Evolutionary conservation across 2,888 invertebrate species (phyloP).

Genomic region (Nemoura dubitans): DNA sequence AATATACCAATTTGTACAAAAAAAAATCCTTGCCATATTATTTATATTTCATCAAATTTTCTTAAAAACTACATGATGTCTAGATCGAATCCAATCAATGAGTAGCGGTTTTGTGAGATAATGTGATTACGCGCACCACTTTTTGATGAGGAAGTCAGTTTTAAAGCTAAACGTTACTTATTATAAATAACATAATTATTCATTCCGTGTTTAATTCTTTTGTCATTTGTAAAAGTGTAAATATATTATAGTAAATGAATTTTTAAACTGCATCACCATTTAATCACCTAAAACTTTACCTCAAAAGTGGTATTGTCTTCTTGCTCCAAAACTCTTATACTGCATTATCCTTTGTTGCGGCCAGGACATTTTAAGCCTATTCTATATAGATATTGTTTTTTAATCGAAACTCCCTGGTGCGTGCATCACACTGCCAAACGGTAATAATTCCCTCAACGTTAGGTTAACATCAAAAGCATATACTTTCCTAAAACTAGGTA

Average conservation of each 20-base stretch:
- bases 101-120: not conserved
- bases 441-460: not conserved
- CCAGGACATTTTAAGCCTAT: too few relatives aligned
- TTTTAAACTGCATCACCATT: not conserved
- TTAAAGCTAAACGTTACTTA: conserved; percentile 44
- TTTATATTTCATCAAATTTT: conserved; percentile 7
- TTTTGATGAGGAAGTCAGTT: not conserved
- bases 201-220: conserved; percentile 48
- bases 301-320: too few relatives aligned
- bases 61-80: not conserved
- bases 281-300: not conserved
- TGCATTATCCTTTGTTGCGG: too few relatives aligned
- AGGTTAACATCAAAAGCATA: not conserved
- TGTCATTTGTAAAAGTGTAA: conserved; percentile 52
- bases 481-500: not conserved
- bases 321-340: too few relatives aligned
- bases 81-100: not conserved
- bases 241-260: conserved; percentile 47
- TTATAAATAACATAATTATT: conserved; percentile 30
- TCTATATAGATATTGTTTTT: too few relatives aligned
- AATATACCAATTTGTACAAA: conserved; percentile 3
- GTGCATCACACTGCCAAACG: too few relatives aligned
- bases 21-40: not conserved
- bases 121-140: not conserved
- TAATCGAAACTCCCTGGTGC: too few relatives aligned